Evolutionary conservation across 2,113 vertebrate genomes (phyloP).

Genomic region (Fulica atra): DNA sequence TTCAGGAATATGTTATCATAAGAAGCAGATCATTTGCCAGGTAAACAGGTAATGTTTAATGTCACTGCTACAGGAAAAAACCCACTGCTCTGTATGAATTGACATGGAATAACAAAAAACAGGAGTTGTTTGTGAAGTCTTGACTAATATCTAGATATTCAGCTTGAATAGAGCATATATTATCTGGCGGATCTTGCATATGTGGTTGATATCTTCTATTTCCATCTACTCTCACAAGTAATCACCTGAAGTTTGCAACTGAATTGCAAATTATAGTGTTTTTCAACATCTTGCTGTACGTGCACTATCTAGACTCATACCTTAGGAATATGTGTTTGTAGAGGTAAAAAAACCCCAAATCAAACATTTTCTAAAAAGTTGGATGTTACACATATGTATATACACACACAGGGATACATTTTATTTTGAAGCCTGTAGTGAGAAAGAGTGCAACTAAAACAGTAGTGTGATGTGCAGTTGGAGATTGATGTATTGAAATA

Average conservation of each 20-base stretch:
- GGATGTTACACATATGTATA: not conserved
- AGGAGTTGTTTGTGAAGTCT: not conserved
- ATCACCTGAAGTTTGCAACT: not conserved
- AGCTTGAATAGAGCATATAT: not conserved
- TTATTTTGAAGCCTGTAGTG: not conserved
- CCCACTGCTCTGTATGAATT: not conserved
- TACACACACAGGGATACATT: not conserved
- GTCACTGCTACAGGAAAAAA: not conserved
- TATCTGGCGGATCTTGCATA: not conserved
- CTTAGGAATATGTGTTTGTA: not conserved
- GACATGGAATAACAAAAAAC: not conserved
- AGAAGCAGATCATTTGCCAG: not conserved
- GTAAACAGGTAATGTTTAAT: not conserved
- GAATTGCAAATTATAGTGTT: fast-evolving
- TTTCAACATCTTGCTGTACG: not conserved
- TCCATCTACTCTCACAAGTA: not conserved
- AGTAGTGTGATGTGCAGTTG: fast-evolving
- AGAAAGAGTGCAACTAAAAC: not conserved
- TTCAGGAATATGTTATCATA: not conserved
- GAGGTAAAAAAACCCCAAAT: not conserved
- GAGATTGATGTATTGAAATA: not conserved
- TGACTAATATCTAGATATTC: not conserved
- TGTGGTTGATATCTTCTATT: not conserved
- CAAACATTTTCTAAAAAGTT: not conserved
- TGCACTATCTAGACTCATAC: not conserved